phyloP scores from a whole-genome alignment of 2,113 vertebrate species.

The Brachyhypopomus gauderio region DNA sequence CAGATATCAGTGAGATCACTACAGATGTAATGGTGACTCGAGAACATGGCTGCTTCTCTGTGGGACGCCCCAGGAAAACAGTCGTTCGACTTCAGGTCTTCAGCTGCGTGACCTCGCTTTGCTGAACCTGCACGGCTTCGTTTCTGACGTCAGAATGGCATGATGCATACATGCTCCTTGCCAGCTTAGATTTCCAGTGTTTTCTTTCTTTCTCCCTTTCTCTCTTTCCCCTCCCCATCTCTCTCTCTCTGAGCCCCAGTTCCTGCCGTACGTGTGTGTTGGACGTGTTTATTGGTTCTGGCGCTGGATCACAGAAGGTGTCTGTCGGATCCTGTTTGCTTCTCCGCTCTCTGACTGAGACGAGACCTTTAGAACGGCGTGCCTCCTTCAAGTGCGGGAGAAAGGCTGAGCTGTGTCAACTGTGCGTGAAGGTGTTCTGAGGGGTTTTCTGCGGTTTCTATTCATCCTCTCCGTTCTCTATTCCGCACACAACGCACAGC shows the following conservation, averaged over 20 bases:
- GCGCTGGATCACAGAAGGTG: conserved; percentile 28
- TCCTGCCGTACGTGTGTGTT: conserved; percentile 10
- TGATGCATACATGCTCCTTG: too few species aligned
- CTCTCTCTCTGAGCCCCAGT: not conserved
- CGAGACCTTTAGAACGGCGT: conserved; percentile 15
- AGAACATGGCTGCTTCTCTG: too few species aligned
- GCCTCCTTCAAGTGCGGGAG: conserved; percentile 4
- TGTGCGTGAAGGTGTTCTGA: not conserved
- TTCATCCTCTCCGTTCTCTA: not conserved
- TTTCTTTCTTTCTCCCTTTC: too few species aligned
- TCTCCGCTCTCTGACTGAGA: not conserved
- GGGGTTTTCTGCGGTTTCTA: not conserved
- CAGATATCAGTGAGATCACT: too few species aligned
- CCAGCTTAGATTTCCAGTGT: too few species aligned
- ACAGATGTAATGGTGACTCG: too few species aligned
- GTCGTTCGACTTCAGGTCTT: too few species aligned
- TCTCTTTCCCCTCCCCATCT: not conserved
- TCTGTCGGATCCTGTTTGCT: conserved; percentile 52
- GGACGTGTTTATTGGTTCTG: conserved; percentile 57
- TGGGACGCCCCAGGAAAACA: too few species aligned
- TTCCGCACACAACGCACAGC: not conserved
- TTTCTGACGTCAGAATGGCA: too few species aligned
- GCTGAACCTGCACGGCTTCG: too few species aligned
- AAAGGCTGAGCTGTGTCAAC: not conserved
- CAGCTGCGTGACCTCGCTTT: too few species aligned